These are phyloP conservation scores for Bombycilla garrulus DNA, from an alignment of 2,113 vertebrate genomes.

Conservation along the genomic window DNA sequence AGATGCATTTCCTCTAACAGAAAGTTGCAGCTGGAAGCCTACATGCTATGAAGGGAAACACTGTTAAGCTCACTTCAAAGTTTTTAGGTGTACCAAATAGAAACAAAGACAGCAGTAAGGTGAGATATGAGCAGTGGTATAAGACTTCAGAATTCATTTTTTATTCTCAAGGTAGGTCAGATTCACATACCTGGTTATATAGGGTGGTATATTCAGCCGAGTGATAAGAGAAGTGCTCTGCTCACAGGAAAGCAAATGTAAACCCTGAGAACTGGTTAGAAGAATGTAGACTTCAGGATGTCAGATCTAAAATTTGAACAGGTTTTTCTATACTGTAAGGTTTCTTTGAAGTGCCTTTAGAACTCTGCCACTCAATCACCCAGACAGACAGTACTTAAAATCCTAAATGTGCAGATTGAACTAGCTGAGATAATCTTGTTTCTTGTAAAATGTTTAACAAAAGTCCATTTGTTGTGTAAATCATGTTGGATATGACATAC, in stretches of 20 bases:
- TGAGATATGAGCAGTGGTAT: not conserved
- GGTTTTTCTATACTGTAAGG: not conserved
- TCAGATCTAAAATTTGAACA: not conserved
- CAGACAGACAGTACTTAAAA: not conserved
- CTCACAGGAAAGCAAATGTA: not conserved
- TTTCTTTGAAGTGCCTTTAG: not conserved
- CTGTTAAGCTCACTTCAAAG: not conserved
- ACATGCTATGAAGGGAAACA: not conserved
- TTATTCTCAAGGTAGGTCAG: not conserved
- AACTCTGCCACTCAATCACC: not conserved
- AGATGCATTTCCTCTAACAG: not conserved
- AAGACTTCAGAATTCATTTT: not conserved
- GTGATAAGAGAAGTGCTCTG: not conserved
- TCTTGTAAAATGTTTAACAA: slow-evolving; percentile 36
- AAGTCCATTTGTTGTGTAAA: slow-evolving; percentile 57
- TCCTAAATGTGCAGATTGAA: not conserved
- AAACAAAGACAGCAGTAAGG: not conserved
- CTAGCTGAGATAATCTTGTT: slow-evolving; percentile 24
- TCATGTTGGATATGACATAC: slow-evolving; percentile 4
- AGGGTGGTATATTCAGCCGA: not conserved
- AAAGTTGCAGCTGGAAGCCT: not conserved
- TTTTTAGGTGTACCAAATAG: not conserved
- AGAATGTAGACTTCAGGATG: not conserved
- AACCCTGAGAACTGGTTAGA: not conserved
- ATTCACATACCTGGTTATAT: not conserved